A percentile compares a stretch with the other conserved stretches of the same genome.
Conservation (phyloP, 2,888 invertebrate species). For the Lottia gigantea region DNA sequence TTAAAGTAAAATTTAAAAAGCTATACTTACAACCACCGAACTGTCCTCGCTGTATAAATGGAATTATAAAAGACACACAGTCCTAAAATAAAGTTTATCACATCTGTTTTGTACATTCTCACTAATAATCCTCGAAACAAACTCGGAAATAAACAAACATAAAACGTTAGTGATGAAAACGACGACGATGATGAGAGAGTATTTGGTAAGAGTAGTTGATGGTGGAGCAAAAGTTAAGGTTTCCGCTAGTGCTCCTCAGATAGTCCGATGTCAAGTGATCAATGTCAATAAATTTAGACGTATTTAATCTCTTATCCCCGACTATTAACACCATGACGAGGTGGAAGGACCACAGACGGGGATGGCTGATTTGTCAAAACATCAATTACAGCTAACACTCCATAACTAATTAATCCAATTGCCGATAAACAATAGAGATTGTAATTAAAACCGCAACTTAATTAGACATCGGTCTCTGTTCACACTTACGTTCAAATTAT, state of each 20-base stretch:
- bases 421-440: conserved; percentile 1
- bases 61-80: conserved; percentile 4
- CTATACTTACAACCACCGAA: conserved; percentile 6
- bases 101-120: conserved; percentile 6
- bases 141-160: background rate
- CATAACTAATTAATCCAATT: conserved; percentile 8
- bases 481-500: too few species aligned
- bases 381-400: conserved; percentile 1
- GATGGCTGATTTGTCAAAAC: background rate
- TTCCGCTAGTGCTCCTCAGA: background rate
- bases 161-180: background rate
- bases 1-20: too few species aligned
- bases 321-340: conserved; percentile 3
- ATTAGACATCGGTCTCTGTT: too few species aligned
- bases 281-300: background rate
- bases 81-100: conserved; percentile 2
- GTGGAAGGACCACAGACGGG: background rate
- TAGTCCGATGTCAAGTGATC: conserved; percentile 2
- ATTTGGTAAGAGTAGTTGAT: too few species aligned
- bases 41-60: background rate
- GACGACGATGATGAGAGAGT: too few species aligned
- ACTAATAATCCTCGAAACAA: background rate
- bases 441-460: too few species aligned
- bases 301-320: conserved; percentile 5
- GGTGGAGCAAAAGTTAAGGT: background rate